phyloP scores from a whole-genome alignment of 30 jellyfish, hydroid and myxozoan species.

The Aurelia aurita complex sp. Pacific region DNA sequence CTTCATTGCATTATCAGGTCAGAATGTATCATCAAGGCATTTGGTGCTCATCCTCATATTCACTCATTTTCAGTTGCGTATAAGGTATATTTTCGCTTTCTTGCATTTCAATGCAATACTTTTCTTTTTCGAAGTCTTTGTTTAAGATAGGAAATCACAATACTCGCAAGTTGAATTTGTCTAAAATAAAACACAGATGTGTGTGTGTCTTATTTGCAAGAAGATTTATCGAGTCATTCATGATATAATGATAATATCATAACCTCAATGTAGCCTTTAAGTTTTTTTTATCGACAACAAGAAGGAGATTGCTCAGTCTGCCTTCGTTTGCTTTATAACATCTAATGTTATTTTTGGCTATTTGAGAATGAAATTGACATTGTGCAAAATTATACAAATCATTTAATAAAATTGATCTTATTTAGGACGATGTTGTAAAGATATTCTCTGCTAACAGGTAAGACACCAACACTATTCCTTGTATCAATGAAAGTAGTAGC shows the following conservation, averaged over 20 bases:
- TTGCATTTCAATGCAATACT: neutral
- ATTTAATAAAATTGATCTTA: too few relatives aligned
- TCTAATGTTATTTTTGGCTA: neutral
- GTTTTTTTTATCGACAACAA: too few relatives aligned
- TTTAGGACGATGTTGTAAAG: slow-evolving; percentile 61
- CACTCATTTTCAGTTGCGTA: slow-evolving; percentile 64
- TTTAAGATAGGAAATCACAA: too few relatives aligned
- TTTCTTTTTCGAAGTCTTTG: too few relatives aligned
- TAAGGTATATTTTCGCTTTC: neutral
- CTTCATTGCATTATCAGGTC: slow-evolving; percentile 13
- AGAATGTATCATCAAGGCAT: slow-evolving; percentile 28
- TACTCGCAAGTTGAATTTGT: too few relatives aligned
- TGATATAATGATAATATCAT: too few relatives aligned
- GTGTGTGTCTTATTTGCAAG: too few relatives aligned
- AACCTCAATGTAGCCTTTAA: too few relatives aligned
- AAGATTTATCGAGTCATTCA: too few relatives aligned
- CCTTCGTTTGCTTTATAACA: too few relatives aligned
- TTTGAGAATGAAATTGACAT: neutral
- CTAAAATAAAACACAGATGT: too few relatives aligned
- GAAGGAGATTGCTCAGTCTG: too few relatives aligned
- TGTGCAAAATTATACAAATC: neutral
- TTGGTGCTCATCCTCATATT: slow-evolving; percentile 63
- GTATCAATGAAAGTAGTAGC: neutral
- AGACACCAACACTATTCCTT: neutral
- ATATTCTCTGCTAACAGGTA: slow-evolving; percentile 58